A percentile compares a stretch with the other conserved stretches of the same genome.
phyloP scores from a whole-genome alignment of 2,888 invertebrate species.

The Mythimna pallens region DNA sequence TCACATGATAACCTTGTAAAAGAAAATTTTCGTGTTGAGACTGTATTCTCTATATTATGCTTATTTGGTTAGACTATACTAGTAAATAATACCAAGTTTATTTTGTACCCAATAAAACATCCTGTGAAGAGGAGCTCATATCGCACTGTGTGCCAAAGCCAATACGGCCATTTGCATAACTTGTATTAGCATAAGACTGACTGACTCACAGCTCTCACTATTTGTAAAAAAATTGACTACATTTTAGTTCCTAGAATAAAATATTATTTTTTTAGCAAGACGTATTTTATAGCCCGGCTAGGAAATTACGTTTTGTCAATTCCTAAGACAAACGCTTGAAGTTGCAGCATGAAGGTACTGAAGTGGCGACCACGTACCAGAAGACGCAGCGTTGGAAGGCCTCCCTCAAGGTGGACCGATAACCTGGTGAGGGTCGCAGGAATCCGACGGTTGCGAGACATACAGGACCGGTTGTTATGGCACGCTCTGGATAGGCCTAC shows the following conservation, averaged over 20 bases:
- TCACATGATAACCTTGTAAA: not conserved
- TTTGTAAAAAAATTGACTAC: slow-evolving; percentile 12
- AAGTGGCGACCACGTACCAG: too few relatives aligned
- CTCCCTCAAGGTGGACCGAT: too few relatives aligned
- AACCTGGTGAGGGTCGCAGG: too few relatives aligned
- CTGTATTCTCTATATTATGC: not conserved
- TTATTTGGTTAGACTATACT: too few relatives aligned
- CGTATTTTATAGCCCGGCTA: not conserved
- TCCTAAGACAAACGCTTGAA: not conserved
- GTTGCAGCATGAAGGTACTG: not conserved
- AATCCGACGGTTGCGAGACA: too few relatives aligned
- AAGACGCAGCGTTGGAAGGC: too few relatives aligned
- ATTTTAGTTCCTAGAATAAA: not conserved
- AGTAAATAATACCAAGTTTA: slow-evolving; percentile 3
- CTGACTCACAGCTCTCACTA: slow-evolving; percentile 59
- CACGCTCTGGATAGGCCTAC: too few relatives aligned
- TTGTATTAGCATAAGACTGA: slow-evolving; percentile 64
- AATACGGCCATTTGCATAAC: slow-evolving; percentile 73
- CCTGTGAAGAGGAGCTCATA: slow-evolving; percentile 19
- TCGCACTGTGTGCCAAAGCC: slow-evolving; percentile 30
- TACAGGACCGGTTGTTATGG: too few relatives aligned
- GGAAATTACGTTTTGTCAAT: not conserved
- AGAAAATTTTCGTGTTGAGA: not conserved
- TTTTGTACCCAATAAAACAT: slow-evolving; percentile 9
- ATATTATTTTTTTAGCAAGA: slow-evolving; percentile 1